A percentile compares a stretch with the other conserved stretches of the same genome.
Evolutionary conservation across 2,888 invertebrate genomes (phyloP).

Genomic region (Dryocosmus kuriphilus): DNA sequence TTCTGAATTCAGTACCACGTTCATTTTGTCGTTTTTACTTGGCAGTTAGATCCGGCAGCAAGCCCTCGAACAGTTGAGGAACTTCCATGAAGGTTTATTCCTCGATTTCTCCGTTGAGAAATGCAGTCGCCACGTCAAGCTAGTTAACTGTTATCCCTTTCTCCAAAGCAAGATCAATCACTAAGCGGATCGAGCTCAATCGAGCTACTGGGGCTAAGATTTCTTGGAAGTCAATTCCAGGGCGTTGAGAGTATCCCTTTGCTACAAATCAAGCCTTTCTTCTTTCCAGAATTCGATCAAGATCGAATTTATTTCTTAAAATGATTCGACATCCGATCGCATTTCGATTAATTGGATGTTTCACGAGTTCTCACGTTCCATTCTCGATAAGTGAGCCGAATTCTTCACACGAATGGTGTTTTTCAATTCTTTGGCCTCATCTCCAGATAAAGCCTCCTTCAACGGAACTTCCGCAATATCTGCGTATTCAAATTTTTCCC

Average conservation of each 20-base stretch:
- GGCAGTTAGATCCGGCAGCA: background rate
- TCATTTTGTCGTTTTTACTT: constrained; percentile 25
- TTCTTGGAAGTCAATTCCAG: constrained; percentile 43
- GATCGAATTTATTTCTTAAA: constrained; percentile 44
- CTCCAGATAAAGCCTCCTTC: no score
- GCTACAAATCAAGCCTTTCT: constrained; percentile 46
- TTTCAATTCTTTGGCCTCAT: no score
- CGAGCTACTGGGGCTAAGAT: no score
- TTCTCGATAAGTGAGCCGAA: constrained; percentile 55
- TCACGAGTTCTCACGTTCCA: constrained; percentile 58
- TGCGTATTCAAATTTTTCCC: background rate
- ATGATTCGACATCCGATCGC: no score
- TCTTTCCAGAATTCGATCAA: constrained; percentile 40
- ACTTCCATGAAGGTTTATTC: constrained; percentile 44
- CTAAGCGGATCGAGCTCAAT: constrained; percentile 40
- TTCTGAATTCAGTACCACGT: background rate
- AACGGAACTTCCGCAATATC: constrained; percentile 42
- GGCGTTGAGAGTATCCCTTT: constrained; percentile 45
- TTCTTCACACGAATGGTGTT: no score
- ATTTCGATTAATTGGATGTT: no score
- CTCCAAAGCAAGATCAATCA: constrained; percentile 47
- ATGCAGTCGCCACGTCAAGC: constrained; percentile 57
- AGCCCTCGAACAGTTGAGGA: constrained; percentile 3
- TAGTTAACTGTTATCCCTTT: constrained; percentile 54
- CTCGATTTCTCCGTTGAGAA: constrained; percentile 56